Conservation (phyloP, 2,888 invertebrate species). For the Amiota mariae region DNA sequence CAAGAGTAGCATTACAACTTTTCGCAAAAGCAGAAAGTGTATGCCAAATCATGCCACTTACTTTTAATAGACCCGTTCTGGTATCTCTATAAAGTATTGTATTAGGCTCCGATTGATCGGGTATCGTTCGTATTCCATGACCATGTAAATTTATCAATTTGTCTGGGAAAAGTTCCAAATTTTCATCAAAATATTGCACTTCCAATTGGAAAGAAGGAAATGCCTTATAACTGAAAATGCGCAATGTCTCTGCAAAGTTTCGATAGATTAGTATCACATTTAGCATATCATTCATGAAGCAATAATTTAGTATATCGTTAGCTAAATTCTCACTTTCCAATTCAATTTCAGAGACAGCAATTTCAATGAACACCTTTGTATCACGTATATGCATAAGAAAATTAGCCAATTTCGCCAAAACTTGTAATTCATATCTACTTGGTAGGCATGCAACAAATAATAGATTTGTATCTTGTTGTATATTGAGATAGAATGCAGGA, state of each 20-base stretch:
- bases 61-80: neutral
- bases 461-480: conserved; percentile 15
- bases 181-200: neutral
- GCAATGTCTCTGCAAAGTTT: neutral
- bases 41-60: conserved; percentile 47
- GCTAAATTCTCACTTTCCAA: conserved; percentile 26
- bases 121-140: conserved; percentile 40
- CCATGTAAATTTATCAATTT: conserved; percentile 46
- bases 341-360: conserved; percentile 6
- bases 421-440: neutral
- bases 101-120: conserved; percentile 48
- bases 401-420: conserved; percentile 28
- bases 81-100: conserved; percentile 39
- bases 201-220: conserved; percentile 48
- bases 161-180: conserved; percentile 36
- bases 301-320: conserved; percentile 34
- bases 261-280: conserved; percentile 50
- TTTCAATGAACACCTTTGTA: conserved; percentile 45
- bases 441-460: conserved; percentile 48
- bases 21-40: conserved; percentile 42
- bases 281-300: conserved; percentile 40
- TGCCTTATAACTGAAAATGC: conserved; percentile 46
- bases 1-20: conserved; percentile 34
- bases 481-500: too few species aligned
- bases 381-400: conserved; percentile 32